These are phyloP conservation scores for Scaptomyza tumidula DNA, from an alignment of 2,888 invertebrate genomes.

Conservation along the genomic window DNA sequence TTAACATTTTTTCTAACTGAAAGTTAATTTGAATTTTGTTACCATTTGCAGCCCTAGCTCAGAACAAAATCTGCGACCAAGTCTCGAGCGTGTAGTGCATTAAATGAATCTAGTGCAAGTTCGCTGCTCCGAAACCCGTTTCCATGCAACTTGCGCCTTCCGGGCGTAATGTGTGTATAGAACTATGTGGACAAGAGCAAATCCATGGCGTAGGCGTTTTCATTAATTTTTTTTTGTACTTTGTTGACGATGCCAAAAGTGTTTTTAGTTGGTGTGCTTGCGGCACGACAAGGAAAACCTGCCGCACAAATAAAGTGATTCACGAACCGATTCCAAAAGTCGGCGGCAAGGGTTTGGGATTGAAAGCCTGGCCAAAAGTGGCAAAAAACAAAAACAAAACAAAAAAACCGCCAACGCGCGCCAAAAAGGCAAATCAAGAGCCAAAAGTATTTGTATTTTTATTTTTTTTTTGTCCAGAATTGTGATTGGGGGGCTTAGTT, in stretches of 20 bases:
- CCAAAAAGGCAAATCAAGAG: constrained; percentile 48
- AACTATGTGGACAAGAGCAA: constrained; percentile 26
- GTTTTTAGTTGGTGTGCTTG: constrained; percentile 32
- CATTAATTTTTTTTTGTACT: not conserved
- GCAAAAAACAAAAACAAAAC: not conserved
- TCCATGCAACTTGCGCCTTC: constrained; percentile 62
- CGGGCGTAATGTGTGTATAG: constrained; percentile 49
- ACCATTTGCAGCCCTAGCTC: constrained; percentile 55
- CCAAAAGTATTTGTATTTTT: constrained; percentile 14
- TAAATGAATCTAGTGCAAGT: constrained; percentile 75
- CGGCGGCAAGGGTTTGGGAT: constrained; percentile 45
- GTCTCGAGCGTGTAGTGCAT: constrained; percentile 47
- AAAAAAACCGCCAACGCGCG: constrained; percentile 53
- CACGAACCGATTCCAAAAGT: constrained; percentile 64
- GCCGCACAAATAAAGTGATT: constrained; percentile 67
- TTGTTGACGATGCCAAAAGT: constrained; percentile 27
- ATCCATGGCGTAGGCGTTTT: constrained; percentile 36
- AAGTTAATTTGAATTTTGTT: not conserved
- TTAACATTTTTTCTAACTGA: not conserved
- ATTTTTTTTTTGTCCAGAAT: constrained; percentile 50
- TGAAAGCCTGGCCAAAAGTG: constrained; percentile 37
- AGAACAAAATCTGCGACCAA: constrained; percentile 39
- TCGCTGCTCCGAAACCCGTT: constrained; percentile 73
- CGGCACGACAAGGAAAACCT: constrained; percentile 53
- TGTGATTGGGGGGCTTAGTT: constrained; percentile 70